These are phyloP conservation scores for Anableps anableps DNA, from an alignment of 2,797 vertebrate species.

Conservation along the genomic window DNA sequence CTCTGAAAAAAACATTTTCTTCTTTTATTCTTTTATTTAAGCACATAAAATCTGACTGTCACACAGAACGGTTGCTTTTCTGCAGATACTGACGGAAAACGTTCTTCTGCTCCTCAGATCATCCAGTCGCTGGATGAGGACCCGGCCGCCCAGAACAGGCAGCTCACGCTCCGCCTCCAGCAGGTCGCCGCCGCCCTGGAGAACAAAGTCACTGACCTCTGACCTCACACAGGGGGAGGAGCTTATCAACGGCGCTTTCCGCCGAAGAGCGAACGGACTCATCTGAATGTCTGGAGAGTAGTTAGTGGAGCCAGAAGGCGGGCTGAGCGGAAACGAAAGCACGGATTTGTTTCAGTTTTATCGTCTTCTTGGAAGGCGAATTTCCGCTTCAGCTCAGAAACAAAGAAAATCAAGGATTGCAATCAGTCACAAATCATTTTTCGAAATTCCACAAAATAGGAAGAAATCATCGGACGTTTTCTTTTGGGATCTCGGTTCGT, in stretches of 20 bases:
- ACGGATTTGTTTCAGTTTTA: conserved; percentile 15
- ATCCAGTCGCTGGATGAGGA: conserved; percentile 96
- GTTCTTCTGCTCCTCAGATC: conserved; percentile 79
- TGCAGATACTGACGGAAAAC: not conserved
- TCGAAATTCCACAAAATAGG: conserved; percentile 1
- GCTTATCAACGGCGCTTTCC: conserved; percentile 32
- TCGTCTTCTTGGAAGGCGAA: conserved; percentile 14
- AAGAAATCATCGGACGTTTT: conserved; percentile 12
- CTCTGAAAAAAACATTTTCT: not conserved
- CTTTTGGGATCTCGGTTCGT: conserved; percentile 23
- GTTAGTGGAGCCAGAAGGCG: conserved; percentile 36
- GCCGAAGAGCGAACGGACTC: conserved; percentile 40
- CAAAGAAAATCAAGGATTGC: not conserved
- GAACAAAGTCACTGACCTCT: conserved; percentile 98
- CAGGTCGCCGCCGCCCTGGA: conserved; percentile 96
- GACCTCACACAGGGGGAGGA: conserved; percentile 40
- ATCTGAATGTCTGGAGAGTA: conserved; percentile 40
- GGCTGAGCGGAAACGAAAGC: conserved; percentile 32
- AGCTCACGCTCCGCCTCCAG: conserved; percentile 95
- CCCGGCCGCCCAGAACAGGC: conserved; percentile 95
- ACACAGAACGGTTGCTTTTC: too few species aligned
- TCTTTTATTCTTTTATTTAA: too few species aligned
- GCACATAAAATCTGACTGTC: too few species aligned
- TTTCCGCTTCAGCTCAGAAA: conserved; percentile 4
- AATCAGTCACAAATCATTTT: not conserved